Evolutionary conservation across 2,888 invertebrate species (phyloP).

Genomic region (Argynnis bischoffii): DNA sequence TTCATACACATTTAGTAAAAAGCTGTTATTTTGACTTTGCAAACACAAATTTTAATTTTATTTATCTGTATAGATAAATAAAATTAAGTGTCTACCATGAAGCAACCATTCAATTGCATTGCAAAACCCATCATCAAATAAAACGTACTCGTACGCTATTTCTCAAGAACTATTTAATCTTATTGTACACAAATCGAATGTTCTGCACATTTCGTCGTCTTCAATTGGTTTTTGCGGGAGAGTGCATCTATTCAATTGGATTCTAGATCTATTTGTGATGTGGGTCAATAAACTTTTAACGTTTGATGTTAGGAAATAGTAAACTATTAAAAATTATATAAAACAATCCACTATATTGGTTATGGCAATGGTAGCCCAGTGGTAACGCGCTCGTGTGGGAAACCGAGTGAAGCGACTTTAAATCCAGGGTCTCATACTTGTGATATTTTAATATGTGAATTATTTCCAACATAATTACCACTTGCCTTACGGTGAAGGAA

Average conservation of each 20-base stretch:
- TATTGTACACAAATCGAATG: slow-evolving; percentile 18
- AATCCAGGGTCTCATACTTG: too few species aligned
- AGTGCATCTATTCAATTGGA: slow-evolving; percentile 19
- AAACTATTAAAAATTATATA: background rate
- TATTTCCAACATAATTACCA: too few species aligned
- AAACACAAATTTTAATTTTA: too few species aligned
- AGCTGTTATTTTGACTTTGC: too few species aligned
- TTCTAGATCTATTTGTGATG: slow-evolving; percentile 5
- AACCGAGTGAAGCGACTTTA: too few species aligned
- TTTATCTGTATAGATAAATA: too few species aligned
- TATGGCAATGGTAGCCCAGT: too few species aligned
- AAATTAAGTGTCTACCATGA: too few species aligned
- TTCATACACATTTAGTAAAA: too few species aligned
- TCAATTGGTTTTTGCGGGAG: slow-evolving; percentile 21
- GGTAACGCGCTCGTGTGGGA: too few species aligned
- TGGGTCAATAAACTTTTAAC: slow-evolving; percentile 6
- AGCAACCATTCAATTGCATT: background rate
- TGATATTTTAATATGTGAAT: too few species aligned
- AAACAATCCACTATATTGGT: background rate
- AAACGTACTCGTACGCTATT: background rate
- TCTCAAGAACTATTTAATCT: slow-evolving; percentile 17
- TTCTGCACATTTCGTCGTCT: slow-evolving; percentile 10
- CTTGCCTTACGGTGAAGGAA: too few species aligned
- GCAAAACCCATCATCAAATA: background rate
- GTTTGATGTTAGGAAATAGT: background rate